Evolutionary conservation across 1,140 invertebrate genomes (phyloP), one percentile per base, ranked within the genome.

Genomic region (Elysia chlorotica): DNA sequence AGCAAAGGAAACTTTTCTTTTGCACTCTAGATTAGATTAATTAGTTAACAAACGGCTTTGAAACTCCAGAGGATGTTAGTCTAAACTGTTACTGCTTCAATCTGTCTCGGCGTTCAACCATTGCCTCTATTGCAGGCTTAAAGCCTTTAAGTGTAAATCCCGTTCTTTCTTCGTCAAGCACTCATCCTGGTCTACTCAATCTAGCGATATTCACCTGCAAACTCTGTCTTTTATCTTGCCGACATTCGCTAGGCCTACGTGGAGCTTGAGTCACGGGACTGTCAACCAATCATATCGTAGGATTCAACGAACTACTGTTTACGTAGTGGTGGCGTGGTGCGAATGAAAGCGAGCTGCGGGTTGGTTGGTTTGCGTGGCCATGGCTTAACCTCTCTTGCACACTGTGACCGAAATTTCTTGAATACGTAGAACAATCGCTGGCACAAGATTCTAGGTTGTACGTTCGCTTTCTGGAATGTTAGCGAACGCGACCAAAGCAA

Each of bases 211-310:
- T 25, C 2, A 71, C 59, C 30, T 41, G 69, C 69, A 71, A 38
- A 63, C 69, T 31, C 36, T 41, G 48, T 31, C 28, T 63, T 63
- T 63, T 63, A 63, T 63, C 21, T 53, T 63, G 69, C 69, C 57
- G 69, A 71, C 69, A 59, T n/a, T n/a, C 30, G 59, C 69, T 33
- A 71, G 36, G 69, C 63, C n/a, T n/a, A n/a, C n/a, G n/a, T n/a
- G n/a, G 69, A 59, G 63, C 57, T 59, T 48, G 69, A 63, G 69
- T 71, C 69, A 71, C 69, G 69, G 28, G 69, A 63, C 59, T 19
- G 23, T n/a, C 59, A 63, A 38, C 69, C 69, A 71, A 71, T 71
- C 69, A 63, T n/a, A 71, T 2, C 19, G 30, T n/a, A 10, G 36
- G n/a, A 14, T 63, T 17, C 1, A 6, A 21, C 6, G 2, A 4